Percentiles rank a stretch among this genome's conserved stretches.
Evolutionary conservation across 2,888 invertebrate genomes (phyloP).

Genomic region (Romanomermis culicivorax): DNA sequence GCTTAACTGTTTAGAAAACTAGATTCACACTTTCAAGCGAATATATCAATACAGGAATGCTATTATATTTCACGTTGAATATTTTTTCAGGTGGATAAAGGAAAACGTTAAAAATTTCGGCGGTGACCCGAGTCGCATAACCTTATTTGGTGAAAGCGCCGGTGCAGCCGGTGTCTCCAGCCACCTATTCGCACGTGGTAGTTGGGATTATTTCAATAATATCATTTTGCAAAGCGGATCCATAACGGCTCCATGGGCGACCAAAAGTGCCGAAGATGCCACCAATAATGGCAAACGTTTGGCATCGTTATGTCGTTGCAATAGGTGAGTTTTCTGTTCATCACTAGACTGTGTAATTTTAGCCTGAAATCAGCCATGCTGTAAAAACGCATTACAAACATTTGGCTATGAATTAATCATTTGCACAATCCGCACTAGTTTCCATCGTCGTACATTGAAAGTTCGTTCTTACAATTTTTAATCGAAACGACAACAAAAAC

Average conservation of each 20-base stretch:
- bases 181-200: constrained; percentile 53
- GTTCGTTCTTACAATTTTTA: too few species aligned
- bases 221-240: constrained; percentile 75
- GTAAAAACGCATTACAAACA: too few species aligned
- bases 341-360: background rate
- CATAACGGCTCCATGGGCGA: constrained; percentile 75
- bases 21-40: too few species aligned
- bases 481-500: too few species aligned
- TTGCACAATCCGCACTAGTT: too few species aligned
- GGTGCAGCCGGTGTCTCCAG: constrained; percentile 50
- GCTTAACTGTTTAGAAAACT: too few species aligned
- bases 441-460: too few species aligned
- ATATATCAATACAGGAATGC: too few species aligned
- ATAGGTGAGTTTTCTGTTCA: background rate
- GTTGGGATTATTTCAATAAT: constrained; percentile 42
- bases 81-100: background rate
- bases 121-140: constrained; percentile 49
- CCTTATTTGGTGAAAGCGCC: constrained; percentile 61
- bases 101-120: constrained; percentile 44
- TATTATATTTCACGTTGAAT: too few species aligned
- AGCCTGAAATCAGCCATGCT: too few species aligned
- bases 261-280: constrained; percentile 49
- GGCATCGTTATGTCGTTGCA: background rate
- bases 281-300: background rate
- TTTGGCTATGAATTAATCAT: too few species aligned